phyloP scores from a whole-genome alignment of 1,140 invertebrate genomes.

The Acromyrmex heyeri region DNA sequence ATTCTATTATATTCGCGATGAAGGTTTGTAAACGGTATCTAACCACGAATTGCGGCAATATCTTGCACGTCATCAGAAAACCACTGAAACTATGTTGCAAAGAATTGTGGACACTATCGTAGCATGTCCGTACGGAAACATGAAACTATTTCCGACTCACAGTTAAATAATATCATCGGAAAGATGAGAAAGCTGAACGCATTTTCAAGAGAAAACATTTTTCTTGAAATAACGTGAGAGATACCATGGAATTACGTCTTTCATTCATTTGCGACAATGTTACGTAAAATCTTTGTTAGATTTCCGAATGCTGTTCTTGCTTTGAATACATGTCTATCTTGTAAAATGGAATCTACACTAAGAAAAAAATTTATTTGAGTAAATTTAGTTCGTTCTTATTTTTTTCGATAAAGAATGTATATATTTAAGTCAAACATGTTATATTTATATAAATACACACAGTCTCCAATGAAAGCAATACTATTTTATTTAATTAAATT shows the following conservation, averaged over 20 bases:
- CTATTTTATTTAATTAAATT: too few relatives aligned
- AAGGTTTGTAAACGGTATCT: constrained; percentile 1
- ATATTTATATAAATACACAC: too few relatives aligned
- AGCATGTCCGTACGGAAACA: background rate
- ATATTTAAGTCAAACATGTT: too few relatives aligned
- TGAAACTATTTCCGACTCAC: constrained; percentile 28
- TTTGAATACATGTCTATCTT: background rate
- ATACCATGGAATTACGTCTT: background rate
- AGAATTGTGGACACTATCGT: constrained; percentile 20
- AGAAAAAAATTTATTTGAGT: too few relatives aligned
- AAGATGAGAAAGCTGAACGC: constrained; percentile 31
- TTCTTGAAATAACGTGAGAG: constrained; percentile 7
- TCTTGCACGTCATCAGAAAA: constrained; percentile 47
- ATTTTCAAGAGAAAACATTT: constrained; percentile 41
- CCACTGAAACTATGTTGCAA: constrained; percentile 4
- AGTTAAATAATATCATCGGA: constrained; percentile 46
- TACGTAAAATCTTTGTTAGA: background rate
- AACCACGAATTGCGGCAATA: constrained; percentile 39
- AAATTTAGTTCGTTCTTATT: too few relatives aligned
- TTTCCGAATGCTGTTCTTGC: background rate
- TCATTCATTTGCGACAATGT: constrained; percentile 5
- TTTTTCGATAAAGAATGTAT: too few relatives aligned
- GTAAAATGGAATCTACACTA: background rate
- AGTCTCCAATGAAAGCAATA: too few relatives aligned
- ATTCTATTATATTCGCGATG: constrained; percentile 10